Evolutionary conservation across 2,888 invertebrate genomes (phyloP).

Genomic region (Melanargia galathea): DNA sequence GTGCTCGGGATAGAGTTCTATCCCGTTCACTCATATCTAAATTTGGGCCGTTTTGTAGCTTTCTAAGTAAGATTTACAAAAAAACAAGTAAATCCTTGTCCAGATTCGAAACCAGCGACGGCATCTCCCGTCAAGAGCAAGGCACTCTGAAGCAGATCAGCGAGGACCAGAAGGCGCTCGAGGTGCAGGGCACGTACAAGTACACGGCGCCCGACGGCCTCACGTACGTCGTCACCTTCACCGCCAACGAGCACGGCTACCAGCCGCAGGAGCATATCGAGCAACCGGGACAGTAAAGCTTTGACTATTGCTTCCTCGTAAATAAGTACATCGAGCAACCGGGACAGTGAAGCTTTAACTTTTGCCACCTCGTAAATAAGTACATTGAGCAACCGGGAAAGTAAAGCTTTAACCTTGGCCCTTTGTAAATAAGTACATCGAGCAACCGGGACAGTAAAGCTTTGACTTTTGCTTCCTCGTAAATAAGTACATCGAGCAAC

Average conservation of each 20-base stretch:
- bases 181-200: conserved; percentile 78
- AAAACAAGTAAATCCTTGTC: neutral
- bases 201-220: conserved; percentile 80
- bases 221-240: conserved; percentile 77
- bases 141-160: conserved; percentile 79
- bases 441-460: conserved; percentile 52
- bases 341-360: no score
- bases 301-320: neutral
- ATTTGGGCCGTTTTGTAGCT: no score
- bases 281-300: conserved; percentile 50
- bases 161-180: conserved; percentile 74
- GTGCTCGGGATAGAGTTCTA: no score
- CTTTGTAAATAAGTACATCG: no score
- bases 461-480: neutral
- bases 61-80: no score
- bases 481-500: no score
- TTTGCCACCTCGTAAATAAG: neutral
- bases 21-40: no score
- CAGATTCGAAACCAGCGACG: conserved; percentile 79
- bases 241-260: conserved; percentile 83
- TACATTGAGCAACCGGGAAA: no score
- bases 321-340: no score
- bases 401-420: no score
- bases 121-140: conserved; percentile 75
- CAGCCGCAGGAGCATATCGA: conserved; percentile 73